A percentile compares a stretch with the other conserved stretches of the same genome.
Conservation (phyloP, 2,888 invertebrate genomes). For the Trichogramma dendrolimi region DNA sequence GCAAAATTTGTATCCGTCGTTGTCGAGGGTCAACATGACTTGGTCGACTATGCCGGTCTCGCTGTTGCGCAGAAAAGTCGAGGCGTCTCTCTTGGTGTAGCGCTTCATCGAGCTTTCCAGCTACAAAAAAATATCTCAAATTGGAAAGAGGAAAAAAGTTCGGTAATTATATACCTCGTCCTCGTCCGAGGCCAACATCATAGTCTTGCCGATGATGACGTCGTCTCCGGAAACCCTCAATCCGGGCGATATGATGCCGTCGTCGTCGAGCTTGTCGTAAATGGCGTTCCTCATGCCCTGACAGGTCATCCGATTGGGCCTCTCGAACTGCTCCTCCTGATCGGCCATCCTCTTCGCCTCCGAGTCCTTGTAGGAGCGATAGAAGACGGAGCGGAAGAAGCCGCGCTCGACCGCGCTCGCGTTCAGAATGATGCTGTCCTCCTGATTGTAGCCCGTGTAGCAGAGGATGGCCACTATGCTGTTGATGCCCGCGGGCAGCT, state of each 20-base stretch:
- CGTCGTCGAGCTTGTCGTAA: constrained; percentile 98
- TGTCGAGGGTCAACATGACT: constrained; percentile 96
- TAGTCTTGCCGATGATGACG: constrained; percentile 98
- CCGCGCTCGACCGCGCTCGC: constrained; percentile 98
- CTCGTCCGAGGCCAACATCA: constrained; percentile 92
- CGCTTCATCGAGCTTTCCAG: constrained; percentile 85
- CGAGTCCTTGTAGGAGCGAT: constrained; percentile 92
- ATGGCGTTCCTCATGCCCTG: constrained; percentile 97
- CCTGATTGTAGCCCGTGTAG: constrained; percentile 99
- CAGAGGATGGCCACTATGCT: constrained; percentile 98
- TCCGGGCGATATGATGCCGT: constrained; percentile 98
- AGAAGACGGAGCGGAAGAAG: constrained; percentile 94
- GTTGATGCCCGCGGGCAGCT: constrained; percentile 92
- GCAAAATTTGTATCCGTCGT: constrained; percentile 98
- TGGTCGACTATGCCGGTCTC: constrained; percentile 99
- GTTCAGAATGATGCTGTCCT: constrained; percentile 98
- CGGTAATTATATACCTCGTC: constrained; percentile 68
- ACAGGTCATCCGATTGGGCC: constrained; percentile 88
- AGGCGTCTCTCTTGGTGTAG: constrained; percentile 91
- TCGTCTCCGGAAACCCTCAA: constrained; percentile 99
- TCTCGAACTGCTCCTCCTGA: constrained; percentile 96
- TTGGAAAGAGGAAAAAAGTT: background rate
- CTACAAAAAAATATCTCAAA: constrained; percentile 42
- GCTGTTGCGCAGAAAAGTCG: constrained; percentile 94
- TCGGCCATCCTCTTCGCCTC: constrained; percentile 90